phyloP scores from a whole-genome alignment of 2,797 vertebrate genomes.

The Neopelma chrysocephalum region DNA sequence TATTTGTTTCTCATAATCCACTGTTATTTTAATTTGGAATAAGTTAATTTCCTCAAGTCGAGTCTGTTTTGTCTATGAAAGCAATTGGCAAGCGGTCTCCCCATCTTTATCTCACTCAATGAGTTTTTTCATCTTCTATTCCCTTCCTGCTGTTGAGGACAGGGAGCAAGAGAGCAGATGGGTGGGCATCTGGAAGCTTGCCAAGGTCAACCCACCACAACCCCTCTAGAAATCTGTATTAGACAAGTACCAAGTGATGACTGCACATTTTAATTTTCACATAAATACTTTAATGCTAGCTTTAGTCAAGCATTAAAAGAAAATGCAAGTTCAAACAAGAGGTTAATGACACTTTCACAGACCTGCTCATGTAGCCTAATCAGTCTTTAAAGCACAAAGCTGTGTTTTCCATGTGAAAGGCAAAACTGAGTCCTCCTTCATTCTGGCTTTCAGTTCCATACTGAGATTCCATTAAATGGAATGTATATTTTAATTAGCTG shows the following conservation, averaged over 20 bases:
- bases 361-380: background rate
- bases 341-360: background rate
- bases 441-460: background rate
- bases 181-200: background rate
- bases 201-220: background rate
- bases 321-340: background rate
- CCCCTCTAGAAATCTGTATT: background rate
- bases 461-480: background rate
- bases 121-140: background rate
- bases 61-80: background rate
- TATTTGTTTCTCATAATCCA: background rate
- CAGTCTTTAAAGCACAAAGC: background rate
- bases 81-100: background rate
- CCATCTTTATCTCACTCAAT: background rate
- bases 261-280: background rate
- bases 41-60: background rate
- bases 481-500: background rate
- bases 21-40: background rate
- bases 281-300: background rate
- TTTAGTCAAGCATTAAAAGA: background rate
- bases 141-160: background rate
- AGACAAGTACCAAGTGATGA: background rate
- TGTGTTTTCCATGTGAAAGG: background rate
- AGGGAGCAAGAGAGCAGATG: rapidly evolving
- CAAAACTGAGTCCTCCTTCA: background rate